These are phyloP conservation scores for Nebria ingens DNA, from an alignment of 1,140 invertebrate genomes.

Conservation along the genomic window DNA sequence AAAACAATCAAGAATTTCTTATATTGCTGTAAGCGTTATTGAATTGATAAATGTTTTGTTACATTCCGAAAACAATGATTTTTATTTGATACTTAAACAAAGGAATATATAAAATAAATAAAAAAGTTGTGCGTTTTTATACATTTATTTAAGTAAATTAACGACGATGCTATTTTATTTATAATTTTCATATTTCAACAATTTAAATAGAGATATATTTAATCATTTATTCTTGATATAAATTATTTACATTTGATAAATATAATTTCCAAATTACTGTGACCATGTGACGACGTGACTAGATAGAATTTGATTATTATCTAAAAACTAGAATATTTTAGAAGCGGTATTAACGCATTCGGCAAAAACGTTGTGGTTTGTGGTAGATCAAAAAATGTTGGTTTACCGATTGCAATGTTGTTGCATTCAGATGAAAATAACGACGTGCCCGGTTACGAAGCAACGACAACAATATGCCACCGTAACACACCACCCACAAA, in stretches of 20 bases:
- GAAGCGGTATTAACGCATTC: constrained; percentile 61
- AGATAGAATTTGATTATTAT: constrained; percentile 5
- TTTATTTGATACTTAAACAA: too few species aligned
- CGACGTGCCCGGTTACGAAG: constrained; percentile 50
- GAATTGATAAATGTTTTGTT: background rate
- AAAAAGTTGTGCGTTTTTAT: constrained; percentile 9
- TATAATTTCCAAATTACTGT: background rate
- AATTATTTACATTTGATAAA: background rate
- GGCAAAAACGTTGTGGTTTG: constrained; percentile 81
- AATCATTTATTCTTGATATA: background rate
- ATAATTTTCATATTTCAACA: background rate
- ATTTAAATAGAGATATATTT: too few species aligned
- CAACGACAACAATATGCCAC: constrained; percentile 82
- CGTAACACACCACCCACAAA: constrained; percentile 70
- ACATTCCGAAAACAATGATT: too few species aligned
- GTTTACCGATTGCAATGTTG: constrained; percentile 73
- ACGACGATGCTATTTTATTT: background rate
- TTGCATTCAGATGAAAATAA: constrained; percentile 55
- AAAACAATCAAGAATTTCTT: too few species aligned
- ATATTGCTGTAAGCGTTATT: too few species aligned
- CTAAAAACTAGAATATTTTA: constrained; percentile 32
- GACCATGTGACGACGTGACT: background rate
- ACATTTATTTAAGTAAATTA: background rate
- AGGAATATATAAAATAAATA: too few species aligned
- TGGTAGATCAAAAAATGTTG: constrained; percentile 83